phyloP scores from a whole-genome alignment of 2,113 vertebrate genomes.

The Cebidichthys violaceus region DNA sequence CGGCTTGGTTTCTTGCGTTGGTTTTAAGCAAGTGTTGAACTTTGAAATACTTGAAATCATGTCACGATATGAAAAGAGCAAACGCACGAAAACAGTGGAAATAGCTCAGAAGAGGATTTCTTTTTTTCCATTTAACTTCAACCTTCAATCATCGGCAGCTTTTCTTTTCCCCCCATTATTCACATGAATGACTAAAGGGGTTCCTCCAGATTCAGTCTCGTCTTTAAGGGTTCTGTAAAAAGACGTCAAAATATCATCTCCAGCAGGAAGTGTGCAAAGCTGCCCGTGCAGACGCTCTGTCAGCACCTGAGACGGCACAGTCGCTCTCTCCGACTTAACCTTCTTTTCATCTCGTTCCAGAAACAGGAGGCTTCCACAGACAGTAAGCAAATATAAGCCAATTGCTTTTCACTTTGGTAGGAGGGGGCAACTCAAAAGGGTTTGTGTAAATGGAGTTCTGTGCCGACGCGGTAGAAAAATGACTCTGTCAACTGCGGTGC shows the following conservation, averaged over 20 bases:
- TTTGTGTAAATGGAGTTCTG: slow-evolving; percentile 51
- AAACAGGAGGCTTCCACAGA: slow-evolving; percentile 61
- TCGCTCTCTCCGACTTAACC: slow-evolving; percentile 41
- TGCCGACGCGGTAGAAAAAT: slow-evolving; percentile 43
- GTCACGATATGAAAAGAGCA: slow-evolving; percentile 9
- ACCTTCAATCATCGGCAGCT: slow-evolving; percentile 39
- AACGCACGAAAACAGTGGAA: slow-evolving; percentile 24
- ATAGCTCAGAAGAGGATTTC: slow-evolving; percentile 11
- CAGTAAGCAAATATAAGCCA: slow-evolving; percentile 76
- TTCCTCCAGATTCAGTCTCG: slow-evolving; percentile 46
- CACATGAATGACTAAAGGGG: slow-evolving; percentile 56
- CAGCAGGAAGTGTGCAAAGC: slow-evolving; percentile 58
- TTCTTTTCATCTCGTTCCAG: slow-evolving; percentile 54
- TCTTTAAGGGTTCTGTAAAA: slow-evolving; percentile 62
- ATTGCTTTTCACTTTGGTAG: slow-evolving; percentile 58
- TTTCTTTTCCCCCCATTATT: slow-evolving; percentile 22
- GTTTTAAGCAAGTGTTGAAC: background rate
- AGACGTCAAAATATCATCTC: slow-evolving; percentile 70
- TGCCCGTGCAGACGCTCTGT: slow-evolving; percentile 55
- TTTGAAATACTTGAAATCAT: slow-evolving; percentile 38
- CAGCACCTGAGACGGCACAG: slow-evolving; percentile 51
- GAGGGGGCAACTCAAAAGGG: slow-evolving; percentile 28
- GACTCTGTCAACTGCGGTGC: slow-evolving; percentile 32
- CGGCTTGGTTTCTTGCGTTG: background rate
- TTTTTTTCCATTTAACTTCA: slow-evolving; percentile 37